Conservation (phyloP, 1,140 invertebrate species). For the Intoshia linei region DNA sequence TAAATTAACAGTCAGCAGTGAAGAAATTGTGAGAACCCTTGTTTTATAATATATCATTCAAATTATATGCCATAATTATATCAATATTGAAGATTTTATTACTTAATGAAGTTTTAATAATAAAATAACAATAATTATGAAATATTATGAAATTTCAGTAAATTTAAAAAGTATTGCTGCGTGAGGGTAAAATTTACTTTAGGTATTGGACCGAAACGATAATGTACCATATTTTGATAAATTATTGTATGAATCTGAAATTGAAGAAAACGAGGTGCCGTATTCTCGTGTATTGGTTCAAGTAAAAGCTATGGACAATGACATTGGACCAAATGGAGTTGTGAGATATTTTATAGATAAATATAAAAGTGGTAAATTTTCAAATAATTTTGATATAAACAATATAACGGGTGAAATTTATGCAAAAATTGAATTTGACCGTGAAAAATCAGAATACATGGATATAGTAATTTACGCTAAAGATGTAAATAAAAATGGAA, state of each 20-base stretch:
- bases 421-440: conserved; percentile 4
- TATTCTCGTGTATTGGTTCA: not conserved
- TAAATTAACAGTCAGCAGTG: no score
- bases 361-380: not conserved
- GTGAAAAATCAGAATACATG: conserved; percentile 2
- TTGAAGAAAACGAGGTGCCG: conserved; percentile 35
- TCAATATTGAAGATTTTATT: no score
- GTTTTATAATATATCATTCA: no score
- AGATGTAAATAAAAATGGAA: no score
- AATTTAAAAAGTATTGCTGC: no score
- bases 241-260: not conserved
- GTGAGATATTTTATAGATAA: conserved; percentile 1
- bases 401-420: conserved; percentile 1
- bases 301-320: conserved; percentile 2
- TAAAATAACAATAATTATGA: no score
- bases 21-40: no score
- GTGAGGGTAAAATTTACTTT: no score
- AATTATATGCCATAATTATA: no score
- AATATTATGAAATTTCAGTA: no score
- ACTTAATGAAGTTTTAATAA: no score
- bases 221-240: conserved; percentile 2
- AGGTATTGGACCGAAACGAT: conserved; percentile 5
- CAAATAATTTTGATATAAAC: conserved; percentile 1
- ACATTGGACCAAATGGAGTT: conserved; percentile 2
- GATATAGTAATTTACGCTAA: conserved; percentile 3